Percentiles rank a stretch among this genome's conserved stretches.
Conservation (phyloP, 2,888 invertebrate species). For the Geophilus truncorum region DNA sequence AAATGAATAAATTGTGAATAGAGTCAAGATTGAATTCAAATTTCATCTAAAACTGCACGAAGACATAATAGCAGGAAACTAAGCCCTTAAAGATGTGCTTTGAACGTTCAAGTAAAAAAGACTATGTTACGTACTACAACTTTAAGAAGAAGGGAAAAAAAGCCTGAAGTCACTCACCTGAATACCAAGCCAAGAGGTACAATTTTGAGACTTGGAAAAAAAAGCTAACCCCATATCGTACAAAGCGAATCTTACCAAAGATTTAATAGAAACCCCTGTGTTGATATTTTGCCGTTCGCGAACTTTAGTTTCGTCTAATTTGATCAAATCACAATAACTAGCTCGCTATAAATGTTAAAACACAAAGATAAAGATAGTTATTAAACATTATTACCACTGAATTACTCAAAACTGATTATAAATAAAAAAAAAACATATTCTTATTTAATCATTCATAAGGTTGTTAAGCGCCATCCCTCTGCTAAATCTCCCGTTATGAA, state of each 20-base stretch:
- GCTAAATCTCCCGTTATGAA: not conserved
- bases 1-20: not conserved
- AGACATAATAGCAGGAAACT: not conserved
- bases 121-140: too few relatives aligned
- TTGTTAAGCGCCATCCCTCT: not conserved
- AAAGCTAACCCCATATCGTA: not conserved
- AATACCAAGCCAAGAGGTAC: not conserved
- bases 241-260: constrained; percentile 35
- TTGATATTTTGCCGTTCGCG: constrained; percentile 30
- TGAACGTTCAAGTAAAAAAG: not conserved
- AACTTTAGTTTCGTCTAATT: constrained; percentile 25
- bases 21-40: not conserved
- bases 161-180: constrained; percentile 7
- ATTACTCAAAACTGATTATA: not conserved
- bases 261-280: constrained; percentile 36
- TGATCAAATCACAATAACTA: constrained; percentile 37
- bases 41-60: not conserved
- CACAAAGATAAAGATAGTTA: not conserved
- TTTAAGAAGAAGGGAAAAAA: not conserved
- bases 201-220: not conserved
- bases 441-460: not conserved
- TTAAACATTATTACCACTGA: not conserved
- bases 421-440: not conserved
- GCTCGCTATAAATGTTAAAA: constrained; percentile 33
- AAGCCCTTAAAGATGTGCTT: not conserved